These are phyloP conservation scores for Dryomyza anilis DNA, from an alignment of 2,888 invertebrate species.

Conservation along the genomic window DNA sequence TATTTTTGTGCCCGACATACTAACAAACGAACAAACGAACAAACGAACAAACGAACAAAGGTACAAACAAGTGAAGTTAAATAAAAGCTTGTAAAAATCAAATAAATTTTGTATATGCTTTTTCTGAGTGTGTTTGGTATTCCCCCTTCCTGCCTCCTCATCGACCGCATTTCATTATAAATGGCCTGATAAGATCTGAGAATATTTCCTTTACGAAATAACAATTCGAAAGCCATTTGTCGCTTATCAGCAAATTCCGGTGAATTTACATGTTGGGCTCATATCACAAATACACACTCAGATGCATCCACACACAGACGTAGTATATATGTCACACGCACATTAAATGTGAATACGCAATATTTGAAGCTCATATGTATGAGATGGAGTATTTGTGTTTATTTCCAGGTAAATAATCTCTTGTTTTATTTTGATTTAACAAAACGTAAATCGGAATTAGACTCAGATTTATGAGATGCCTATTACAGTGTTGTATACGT, in stretches of 20 bases:
- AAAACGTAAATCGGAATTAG: neutral
- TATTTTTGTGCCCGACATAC: too few relatives aligned
- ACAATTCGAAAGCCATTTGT: constrained; percentile 16
- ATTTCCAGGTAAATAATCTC: neutral
- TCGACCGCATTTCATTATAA: neutral
- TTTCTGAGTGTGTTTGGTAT: too few relatives aligned
- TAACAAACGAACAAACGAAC: too few relatives aligned
- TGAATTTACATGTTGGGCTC: neutral
- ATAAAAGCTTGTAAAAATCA: too few relatives aligned
- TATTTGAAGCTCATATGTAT: neutral
- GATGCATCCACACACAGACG: neutral
- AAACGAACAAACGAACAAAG: too few relatives aligned
- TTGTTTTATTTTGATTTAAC: constrained; percentile 5
- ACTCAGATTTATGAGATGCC: neutral
- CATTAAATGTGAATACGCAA: neutral
- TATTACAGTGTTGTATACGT: too few relatives aligned
- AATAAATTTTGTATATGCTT: too few relatives aligned
- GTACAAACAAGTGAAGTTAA: too few relatives aligned
- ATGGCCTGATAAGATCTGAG: neutral
- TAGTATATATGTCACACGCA: neutral
- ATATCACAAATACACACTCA: neutral
- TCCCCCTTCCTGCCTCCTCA: too few relatives aligned
- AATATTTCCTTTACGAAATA: neutral
- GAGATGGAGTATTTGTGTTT: neutral
- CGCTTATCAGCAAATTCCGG: constrained; percentile 17